A percentile compares a stretch with the other conserved stretches of the same genome.
Conservation (phyloP, 2,888 invertebrate genomes). For the Cecidostiba fungosa region DNA sequence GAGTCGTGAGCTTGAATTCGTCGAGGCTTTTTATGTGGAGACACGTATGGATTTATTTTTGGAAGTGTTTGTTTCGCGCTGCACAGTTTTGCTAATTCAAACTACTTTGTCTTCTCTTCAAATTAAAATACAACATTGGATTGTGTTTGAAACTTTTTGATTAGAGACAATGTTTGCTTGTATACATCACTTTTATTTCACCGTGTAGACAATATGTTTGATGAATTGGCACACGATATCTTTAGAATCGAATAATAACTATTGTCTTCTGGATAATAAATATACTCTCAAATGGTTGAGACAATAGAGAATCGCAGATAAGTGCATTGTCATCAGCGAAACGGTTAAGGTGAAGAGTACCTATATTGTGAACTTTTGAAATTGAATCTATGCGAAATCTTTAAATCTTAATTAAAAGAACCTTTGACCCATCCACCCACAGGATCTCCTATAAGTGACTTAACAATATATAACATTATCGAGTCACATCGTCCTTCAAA, state of each 20-base stretch:
- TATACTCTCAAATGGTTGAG: background rate
- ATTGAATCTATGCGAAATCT: background rate
- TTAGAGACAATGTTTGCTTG: background rate
- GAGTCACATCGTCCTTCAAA: too few species aligned
- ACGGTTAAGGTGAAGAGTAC: background rate
- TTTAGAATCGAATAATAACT: background rate
- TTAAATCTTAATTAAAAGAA: background rate
- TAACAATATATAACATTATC: too few species aligned
- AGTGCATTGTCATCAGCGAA: background rate
- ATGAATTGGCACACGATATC: background rate
- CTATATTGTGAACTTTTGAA: background rate
- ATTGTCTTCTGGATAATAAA: background rate
- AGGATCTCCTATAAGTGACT: too few species aligned
- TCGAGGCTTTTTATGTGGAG: background rate
- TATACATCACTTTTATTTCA: background rate
- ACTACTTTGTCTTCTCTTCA: too few species aligned
- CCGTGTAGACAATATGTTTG: background rate
- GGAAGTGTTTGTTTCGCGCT: too few species aligned
- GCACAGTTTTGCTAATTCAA: too few species aligned
- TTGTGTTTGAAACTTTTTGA: background rate
- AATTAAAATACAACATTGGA: background rate
- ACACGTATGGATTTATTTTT: background rate
- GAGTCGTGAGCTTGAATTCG: background rate
- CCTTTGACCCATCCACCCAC: background rate
- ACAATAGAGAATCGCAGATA: background rate